Evolutionary conservation across 2,797 vertebrate genomes (phyloP), one percentile per base, ranked within the genome.

Genomic region (Zenarchopterus dispar): DNA sequence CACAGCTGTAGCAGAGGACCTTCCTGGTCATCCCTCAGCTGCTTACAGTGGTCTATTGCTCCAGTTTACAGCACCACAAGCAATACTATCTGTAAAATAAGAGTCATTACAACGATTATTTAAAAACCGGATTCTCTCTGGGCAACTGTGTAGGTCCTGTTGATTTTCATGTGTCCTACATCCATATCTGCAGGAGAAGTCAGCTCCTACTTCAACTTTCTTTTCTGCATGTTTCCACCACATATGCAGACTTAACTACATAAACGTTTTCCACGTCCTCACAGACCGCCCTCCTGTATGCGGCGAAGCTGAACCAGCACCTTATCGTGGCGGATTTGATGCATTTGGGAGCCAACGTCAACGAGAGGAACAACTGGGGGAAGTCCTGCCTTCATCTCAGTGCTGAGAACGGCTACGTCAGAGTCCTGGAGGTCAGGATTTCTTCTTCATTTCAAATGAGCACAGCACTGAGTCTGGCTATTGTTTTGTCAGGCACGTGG

Each of bases 301-400:
- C 96, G n/a, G 94, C 94, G 1, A 88, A 93, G 72, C 93, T 90
- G 81, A 97, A 96, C 80, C 94, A 96, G 5, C 93, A 95, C 47
- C 84, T 95, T 44, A 94, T 96, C 75, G 93, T 95, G 56, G 85
- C 87, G 0, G 95, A 97, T 75, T 87, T 97, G 70, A 93, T 96
- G 67, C 63, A 42, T 8, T 73, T 95, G 10, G 95, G 95, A 9
- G 94, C 95, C 31, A 83, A 87, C 0, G 57, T 94, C 74, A 95
- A 95, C 0, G 88, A 85, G 49, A 92, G 57, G 3, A 94, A 96
- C 77, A 62, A 49, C 1, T 70, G 49, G 0, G 94, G 94, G 36
- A 96, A 93, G 84, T 95, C 95, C 0, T 93, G 95, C 0, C 91
- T 96, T 15, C 95, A 96, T 39, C 89, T 96, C 41, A 93, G 95